These are phyloP conservation scores for Lutraria rhynchaena DNA, from an alignment of 1,140 invertebrate genomes.

Conservation along the genomic window DNA sequence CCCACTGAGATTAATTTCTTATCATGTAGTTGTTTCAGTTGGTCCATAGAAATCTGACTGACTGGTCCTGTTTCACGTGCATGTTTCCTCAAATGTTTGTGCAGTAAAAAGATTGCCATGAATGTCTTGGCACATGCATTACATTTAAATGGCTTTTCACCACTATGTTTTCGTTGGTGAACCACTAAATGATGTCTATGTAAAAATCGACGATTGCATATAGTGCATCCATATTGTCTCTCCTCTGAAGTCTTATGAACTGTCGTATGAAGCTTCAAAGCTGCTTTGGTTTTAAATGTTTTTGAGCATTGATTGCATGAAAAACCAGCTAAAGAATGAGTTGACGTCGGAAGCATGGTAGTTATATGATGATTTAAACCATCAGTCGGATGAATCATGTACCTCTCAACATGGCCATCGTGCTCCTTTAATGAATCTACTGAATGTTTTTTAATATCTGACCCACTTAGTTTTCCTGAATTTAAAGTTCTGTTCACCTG, in stretches of 20 bases:
- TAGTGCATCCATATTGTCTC: conserved; percentile 42
- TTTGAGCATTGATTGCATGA: conserved; percentile 48
- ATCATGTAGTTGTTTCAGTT: conserved; percentile 46
- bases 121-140: conserved; percentile 50
- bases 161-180: conserved; percentile 53
- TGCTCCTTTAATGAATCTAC: background rate
- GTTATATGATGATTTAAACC: conserved; percentile 13
- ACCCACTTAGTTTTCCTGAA: background rate
- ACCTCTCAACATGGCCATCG: conserved; percentile 13
- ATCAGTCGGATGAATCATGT: conserved; percentile 9
- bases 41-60: conserved; percentile 31
- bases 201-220: conserved; percentile 46
- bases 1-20: conserved; percentile 19
- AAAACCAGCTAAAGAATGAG: conserved; percentile 28
- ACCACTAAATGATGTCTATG: conserved; percentile 55
- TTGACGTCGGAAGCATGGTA: conserved; percentile 11
- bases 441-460: conserved; percentile 7
- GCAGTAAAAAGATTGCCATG: conserved; percentile 57
- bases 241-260: conserved; percentile 54
- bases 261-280: conserved; percentile 51
- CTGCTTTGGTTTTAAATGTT: conserved; percentile 56
- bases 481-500: conserved; percentile 1
- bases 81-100: conserved; percentile 57
- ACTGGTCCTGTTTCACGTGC: conserved; percentile 41
- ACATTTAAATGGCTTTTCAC: conserved; percentile 57